Base-by-base conservation (phyloP, 2,797 vertebrate species). In the Neosilurus mollespiculum region DNA sequence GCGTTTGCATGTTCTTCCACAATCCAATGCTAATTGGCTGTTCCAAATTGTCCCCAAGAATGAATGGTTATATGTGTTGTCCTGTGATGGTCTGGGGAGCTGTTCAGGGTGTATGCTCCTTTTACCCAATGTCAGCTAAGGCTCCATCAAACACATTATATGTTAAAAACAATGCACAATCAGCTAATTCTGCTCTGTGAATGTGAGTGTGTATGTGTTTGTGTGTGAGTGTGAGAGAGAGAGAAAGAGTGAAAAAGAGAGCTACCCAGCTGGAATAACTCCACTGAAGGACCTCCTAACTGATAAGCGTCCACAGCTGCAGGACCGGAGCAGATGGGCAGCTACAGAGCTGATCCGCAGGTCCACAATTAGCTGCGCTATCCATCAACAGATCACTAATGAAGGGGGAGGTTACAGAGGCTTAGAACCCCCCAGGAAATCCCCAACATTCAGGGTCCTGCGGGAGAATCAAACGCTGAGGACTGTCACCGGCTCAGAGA, bases 381-480 rank as follows among this genome's bases (percentile, higher is more conserved):
- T 89, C 88, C 84, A 87, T 89, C 88, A 89, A 81, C 88, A 37
- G 83, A 78, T 83, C 76, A 59, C 86, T 89, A 89, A 88, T 85
- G 88, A 89, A 85, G 37, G 71, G 75, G 85, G 81, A 67, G 80
- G 67, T 37, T 71, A 53, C 37, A 8, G 66, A 82, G 84, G 59
- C 53, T 76, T 56, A 56, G 70, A 73, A 72, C 80, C 65, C 81
- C 79, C 83, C 84, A 88, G 87, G 87, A 89, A 87, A 88, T 84
- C 84, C 84, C 82, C 71, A 77, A 82, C 69, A 53, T 73, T 66
- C 18, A 70, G 69, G 37, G 34, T 84, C 87, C 87, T 81, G 56
- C 51, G 83, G 85, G 85, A 83, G 72, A 76, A 85, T 78, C 62
- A 61, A 71, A 73, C 81, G 43, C 70, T 64, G 84, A 85, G 67